These are phyloP conservation scores for Lycaon pictus DNA, from an alignment of 2,113 vertebrate genomes.

Conservation along the genomic window DNA sequence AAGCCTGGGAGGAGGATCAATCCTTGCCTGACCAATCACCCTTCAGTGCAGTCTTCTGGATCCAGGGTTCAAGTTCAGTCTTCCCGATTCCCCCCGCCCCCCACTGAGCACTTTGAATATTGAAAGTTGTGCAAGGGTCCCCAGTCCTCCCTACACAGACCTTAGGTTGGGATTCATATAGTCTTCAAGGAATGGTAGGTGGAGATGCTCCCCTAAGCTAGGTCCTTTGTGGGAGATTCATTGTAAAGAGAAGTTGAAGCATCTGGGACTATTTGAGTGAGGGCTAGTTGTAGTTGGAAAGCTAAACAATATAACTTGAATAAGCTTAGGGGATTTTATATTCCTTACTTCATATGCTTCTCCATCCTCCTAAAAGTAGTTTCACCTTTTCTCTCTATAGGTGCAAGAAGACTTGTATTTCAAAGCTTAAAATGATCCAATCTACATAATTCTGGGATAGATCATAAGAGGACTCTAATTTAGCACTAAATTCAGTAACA, in stretches of 20 bases:
- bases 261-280: not conserved
- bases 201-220: not conserved
- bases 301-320: not conserved
- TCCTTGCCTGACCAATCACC: not conserved
- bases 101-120: not conserved
- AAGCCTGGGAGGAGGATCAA: not conserved
- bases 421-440: not conserved
- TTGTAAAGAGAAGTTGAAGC: not conserved
- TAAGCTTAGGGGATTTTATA: not conserved
- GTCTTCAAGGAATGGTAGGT: not conserved
- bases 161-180: not conserved
- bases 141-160: not conserved
- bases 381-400: not conserved
- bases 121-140: not conserved
- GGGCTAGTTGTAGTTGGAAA: not conserved
- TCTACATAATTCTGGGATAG: not conserved
- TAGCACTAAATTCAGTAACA: not conserved
- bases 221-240: not conserved
- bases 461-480: conserved; percentile 10
- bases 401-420: conserved; percentile 12
- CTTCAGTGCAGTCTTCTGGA: not conserved
- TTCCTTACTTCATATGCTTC: not conserved
- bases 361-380: not conserved
- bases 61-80: not conserved
- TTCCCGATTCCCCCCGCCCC: not conserved